Conservation (phyloP, 2,113 vertebrate species). For the Archilochus colubris region DNA sequence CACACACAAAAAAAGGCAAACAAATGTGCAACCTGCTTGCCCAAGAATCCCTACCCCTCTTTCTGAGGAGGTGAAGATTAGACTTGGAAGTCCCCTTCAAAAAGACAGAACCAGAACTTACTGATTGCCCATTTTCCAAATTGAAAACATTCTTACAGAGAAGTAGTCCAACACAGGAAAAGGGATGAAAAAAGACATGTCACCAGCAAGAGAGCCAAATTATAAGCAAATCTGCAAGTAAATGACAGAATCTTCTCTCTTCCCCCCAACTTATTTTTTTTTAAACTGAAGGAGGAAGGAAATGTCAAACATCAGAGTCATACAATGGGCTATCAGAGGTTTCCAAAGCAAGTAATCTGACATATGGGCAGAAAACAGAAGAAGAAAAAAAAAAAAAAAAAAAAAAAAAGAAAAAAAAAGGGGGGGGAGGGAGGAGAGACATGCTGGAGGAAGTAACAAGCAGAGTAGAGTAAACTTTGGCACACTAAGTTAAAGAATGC, state of each 20-base stretch:
- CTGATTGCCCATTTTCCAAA: background rate
- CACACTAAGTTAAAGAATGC: background rate
- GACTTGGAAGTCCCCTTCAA: background rate
- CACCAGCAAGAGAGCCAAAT: background rate
- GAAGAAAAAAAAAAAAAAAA: too few species aligned
- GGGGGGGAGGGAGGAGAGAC: background rate
- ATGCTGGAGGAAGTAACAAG: background rate
- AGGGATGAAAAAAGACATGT: background rate
- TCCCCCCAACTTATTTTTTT: background rate
- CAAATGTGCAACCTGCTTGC: background rate
- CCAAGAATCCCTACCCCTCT: background rate
- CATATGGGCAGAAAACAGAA: background rate
- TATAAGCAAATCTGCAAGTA: background rate
- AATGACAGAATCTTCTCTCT: background rate
- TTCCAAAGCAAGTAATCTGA: slow-evolving; percentile 42
- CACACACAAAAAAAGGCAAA: background rate
- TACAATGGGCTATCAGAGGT: slow-evolving; percentile 40
- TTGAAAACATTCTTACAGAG: background rate
- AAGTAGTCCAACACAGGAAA: background rate
- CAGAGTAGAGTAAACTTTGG: background rate
- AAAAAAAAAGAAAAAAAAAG: background rate
- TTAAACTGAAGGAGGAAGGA: slow-evolving; percentile 45
- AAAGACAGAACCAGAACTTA: background rate
- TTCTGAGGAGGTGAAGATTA: background rate
- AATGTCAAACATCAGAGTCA: slow-evolving; percentile 36